Conservation (phyloP, 2,797 vertebrate species). For the Tokudaia muenninki region DNA sequence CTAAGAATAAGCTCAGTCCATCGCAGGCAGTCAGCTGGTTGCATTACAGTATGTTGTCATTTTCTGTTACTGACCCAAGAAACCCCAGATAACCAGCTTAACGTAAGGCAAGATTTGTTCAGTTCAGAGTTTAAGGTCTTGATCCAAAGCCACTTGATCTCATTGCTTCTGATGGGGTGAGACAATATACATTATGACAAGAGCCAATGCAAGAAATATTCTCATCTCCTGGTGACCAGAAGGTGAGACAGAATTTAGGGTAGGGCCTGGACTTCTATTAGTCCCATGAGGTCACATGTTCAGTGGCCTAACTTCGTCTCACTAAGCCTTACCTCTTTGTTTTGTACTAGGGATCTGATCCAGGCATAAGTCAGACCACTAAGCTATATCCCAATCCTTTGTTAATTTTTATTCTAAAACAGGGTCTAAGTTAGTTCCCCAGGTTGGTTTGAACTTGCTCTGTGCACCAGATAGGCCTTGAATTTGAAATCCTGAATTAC, state of each 20-base stretch:
- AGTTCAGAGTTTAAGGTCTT: not conserved
- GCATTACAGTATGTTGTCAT: not conserved
- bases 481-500: not conserved
- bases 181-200: not conserved
- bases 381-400: not conserved
- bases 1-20: not conserved
- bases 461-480: not conserved
- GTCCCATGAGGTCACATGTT: not conserved
- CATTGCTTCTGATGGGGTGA: not conserved
- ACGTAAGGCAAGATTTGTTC: not conserved
- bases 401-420: not conserved
- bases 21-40: not conserved
- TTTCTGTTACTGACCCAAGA: not conserved
- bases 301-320: not conserved
- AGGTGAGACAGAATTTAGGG: not conserved
- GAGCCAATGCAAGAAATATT: not conserved
- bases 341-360: not conserved
- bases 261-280: not conserved
- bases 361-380: not conserved
- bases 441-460: not conserved
- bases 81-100: not conserved
- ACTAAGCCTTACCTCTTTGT: not conserved
- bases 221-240: not conserved
- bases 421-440: not conserved
- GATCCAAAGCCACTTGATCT: not conserved